Percentiles rank a stretch among this genome's conserved stretches.
These are phyloP conservation scores for Cheilosia vulpina DNA, from an alignment of 2,888 invertebrate species.

Conservation along the genomic window DNA sequence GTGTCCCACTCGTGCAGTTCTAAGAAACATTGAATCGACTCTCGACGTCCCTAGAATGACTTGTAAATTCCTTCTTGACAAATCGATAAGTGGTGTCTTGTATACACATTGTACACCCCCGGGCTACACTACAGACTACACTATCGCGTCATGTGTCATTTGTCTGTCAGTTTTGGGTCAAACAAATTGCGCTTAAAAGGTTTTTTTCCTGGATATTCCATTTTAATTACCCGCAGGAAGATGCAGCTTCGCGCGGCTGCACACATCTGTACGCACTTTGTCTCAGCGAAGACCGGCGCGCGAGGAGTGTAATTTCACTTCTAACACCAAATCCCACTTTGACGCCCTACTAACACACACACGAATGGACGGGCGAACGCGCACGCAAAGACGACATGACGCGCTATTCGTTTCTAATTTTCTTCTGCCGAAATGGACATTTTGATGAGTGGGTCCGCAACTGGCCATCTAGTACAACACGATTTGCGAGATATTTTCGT, in stretches of 20 bases:
- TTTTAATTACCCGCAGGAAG: conserved; percentile 13
- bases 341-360: conserved; percentile 61
- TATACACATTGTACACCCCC: neutral
- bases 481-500: conserved; percentile 56
- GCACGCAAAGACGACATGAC: conserved; percentile 32
- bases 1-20: neutral
- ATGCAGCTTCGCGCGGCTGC: conserved; percentile 9
- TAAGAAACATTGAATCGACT: neutral
- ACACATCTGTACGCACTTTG: conserved; percentile 7
- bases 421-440: conserved; percentile 67
- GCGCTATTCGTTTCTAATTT: conserved; percentile 54
- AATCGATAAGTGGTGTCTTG: conserved; percentile 35
- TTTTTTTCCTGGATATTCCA: conserved; percentile 6
- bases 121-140: neutral
- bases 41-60: conserved; percentile 2
- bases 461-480: conserved; percentile 64
- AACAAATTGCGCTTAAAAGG: conserved; percentile 1
- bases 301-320: conserved; percentile 60
- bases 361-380: neutral
- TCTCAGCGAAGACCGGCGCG: neutral
- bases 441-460: conserved; percentile 68
- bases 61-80: conserved; percentile 13
- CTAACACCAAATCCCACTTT: conserved; percentile 73
- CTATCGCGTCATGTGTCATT: conserved; percentile 4
- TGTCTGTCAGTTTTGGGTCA: conserved; percentile 23